Evolutionary conservation across 2,113 vertebrate species (phyloP).

Genomic region (Halcyon malimbica): DNA sequence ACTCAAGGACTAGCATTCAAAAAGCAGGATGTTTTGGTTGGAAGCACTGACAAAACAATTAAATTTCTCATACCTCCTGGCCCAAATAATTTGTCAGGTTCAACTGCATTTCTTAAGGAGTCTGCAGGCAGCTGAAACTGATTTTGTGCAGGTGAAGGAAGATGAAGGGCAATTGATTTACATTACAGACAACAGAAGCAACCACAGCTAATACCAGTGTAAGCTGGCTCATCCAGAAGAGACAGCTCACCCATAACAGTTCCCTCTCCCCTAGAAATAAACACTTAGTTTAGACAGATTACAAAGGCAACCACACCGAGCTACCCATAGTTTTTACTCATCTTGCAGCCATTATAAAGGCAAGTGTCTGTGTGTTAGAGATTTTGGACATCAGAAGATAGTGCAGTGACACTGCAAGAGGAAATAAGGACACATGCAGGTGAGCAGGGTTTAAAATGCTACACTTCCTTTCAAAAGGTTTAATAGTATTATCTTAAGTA

Average conservation of each 20-base stretch:
- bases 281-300: not conserved
- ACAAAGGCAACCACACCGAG: not conserved
- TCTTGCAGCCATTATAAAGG: not conserved
- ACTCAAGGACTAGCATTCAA: not conserved
- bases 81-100: not conserved
- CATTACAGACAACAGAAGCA: not conserved
- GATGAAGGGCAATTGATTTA: not conserved
- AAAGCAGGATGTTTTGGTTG: not conserved
- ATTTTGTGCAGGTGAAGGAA: not conserved
- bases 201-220: not conserved
- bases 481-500: slow-evolving; percentile 21
- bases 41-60: not conserved
- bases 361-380: not conserved
- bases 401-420: not conserved
- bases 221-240: not conserved
- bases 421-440: slow-evolving; percentile 2
- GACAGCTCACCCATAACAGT: not conserved
- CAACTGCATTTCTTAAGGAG: not conserved
- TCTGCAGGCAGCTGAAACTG: not conserved
- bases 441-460: not conserved
- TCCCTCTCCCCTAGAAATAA: not conserved
- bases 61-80: not conserved
- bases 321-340: not conserved
- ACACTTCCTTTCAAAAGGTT: slow-evolving; percentile 21
- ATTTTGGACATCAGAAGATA: not conserved